These are phyloP conservation scores for Menidia beryllina DNA, from an alignment of 2,113 vertebrate species.

Conservation along the genomic window DNA sequence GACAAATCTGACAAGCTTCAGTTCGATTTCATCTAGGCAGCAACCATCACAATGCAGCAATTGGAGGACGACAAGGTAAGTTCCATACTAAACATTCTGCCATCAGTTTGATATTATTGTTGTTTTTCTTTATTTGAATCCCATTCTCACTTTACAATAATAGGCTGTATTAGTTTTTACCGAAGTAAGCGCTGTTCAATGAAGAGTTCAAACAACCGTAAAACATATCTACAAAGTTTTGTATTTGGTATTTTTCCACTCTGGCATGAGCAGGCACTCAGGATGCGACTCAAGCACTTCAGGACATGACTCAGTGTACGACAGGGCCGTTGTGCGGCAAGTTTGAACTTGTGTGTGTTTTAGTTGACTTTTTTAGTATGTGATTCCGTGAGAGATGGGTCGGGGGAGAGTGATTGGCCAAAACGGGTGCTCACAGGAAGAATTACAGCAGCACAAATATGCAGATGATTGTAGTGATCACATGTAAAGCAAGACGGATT, in stretches of 20 bases:
- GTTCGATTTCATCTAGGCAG: neutral
- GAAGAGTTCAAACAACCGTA: neutral
- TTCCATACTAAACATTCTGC: neutral
- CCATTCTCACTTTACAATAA: neutral
- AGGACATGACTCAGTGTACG: slow-evolving; percentile 41
- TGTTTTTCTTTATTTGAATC: neutral
- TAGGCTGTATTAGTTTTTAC: neutral
- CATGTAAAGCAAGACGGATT: neutral
- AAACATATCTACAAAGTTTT: neutral
- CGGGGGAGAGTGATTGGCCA: neutral
- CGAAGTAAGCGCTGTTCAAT: neutral
- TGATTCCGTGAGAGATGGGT: neutral
- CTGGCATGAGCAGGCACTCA: slow-evolving; percentile 25
- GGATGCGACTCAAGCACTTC: neutral
- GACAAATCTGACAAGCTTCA: neutral
- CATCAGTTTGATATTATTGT: neutral
- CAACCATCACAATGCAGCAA: slow-evolving; percentile 76
- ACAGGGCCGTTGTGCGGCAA: slow-evolving; percentile 21
- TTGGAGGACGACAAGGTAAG: slow-evolving; percentile 78
- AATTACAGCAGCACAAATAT: neutral
- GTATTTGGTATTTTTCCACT: slow-evolving; percentile 70
- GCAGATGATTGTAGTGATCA: neutral
- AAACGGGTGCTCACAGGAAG: neutral
- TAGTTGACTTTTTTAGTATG: slow-evolving; percentile 3
- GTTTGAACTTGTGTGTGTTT: slow-evolving; percentile 59